These are phyloP conservation scores for Sclerodermus sp. DNA, from an alignment of 2,888 invertebrate species.

Conservation along the genomic window DNA sequence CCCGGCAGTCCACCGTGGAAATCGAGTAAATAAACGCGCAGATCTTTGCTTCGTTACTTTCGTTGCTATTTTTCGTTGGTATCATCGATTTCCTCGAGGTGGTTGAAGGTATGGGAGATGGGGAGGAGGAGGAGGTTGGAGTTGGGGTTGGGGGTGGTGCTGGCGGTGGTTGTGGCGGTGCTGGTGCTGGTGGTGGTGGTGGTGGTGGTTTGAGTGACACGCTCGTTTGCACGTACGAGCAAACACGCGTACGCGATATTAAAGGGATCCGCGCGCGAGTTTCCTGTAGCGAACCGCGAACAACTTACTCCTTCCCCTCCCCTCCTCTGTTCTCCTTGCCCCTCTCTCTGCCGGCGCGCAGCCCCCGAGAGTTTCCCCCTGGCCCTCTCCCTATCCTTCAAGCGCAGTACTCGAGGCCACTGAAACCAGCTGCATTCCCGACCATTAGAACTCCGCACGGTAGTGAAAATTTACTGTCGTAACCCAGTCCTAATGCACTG, in stretches of 20 bases:
- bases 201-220: no score
- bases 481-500: constrained; percentile 56
- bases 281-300: constrained; percentile 47
- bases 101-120: no score
- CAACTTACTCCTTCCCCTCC: constrained; percentile 42
- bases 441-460: constrained; percentile 55
- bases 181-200: no score
- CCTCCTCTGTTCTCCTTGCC: not conserved
- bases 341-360: constrained; percentile 1
- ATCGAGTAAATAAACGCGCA: no score
- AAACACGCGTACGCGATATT: constrained; percentile 30
- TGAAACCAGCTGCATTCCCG: constrained; percentile 56
- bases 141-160: no score
- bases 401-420: constrained; percentile 41
- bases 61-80: no score
- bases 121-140: no score
- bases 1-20: no score
- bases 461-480: constrained; percentile 58
- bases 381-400: not conserved
- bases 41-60: no score
- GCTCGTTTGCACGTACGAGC: constrained; percentile 13
- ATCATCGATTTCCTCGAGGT: no score
- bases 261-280: constrained; percentile 40
- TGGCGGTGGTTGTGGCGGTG: no score
- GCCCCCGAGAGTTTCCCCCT: not conserved